A percentile compares a stretch with the other conserved stretches of the same genome.
phyloP scores from a whole-genome alignment of 37 sponge, comb jelly and placozoan species.

The Tethya wilhelma region DNA sequence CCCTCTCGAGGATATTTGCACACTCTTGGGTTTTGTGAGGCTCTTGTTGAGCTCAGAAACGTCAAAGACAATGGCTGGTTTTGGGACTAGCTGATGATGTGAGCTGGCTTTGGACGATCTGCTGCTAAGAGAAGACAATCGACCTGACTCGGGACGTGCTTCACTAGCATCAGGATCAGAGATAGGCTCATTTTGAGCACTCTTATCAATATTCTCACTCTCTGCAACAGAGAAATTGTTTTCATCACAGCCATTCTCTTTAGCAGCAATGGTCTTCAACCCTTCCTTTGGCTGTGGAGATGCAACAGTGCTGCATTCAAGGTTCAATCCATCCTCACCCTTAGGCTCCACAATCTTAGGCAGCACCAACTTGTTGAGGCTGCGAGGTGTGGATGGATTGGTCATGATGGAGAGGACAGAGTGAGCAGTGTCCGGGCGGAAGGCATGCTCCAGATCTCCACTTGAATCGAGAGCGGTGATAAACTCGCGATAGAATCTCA shows the following conservation, averaged over 20 bases:
- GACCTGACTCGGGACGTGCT: too few species aligned
- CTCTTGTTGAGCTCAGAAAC: too few species aligned
- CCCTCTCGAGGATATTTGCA: too few species aligned
- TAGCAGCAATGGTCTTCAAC: too few species aligned
- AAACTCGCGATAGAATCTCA: conserved; percentile 89
- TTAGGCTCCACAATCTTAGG: conserved; percentile 14
- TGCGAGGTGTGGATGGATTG: conserved; percentile 22
- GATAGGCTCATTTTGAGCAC: too few species aligned
- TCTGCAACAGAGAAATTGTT: not conserved
- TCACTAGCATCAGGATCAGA: too few species aligned
- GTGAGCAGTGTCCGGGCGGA: conserved; percentile 9
- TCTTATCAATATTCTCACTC: too few species aligned
- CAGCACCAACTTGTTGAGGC: conserved; percentile 3
- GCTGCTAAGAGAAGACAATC: too few species aligned
- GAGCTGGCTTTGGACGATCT: too few species aligned
- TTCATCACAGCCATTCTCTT: not conserved
- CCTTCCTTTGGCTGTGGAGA: too few species aligned
- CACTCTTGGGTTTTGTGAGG: too few species aligned
- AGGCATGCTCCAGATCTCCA: conserved; percentile 63
- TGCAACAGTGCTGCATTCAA: too few species aligned
- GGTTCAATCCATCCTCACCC: not conserved
- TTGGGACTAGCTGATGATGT: not conserved
- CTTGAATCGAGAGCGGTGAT: conserved; percentile 64
- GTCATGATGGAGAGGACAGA: conserved; percentile 47
- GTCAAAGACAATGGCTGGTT: not conserved